Base-by-base conservation (phyloP, 2,797 vertebrate species). In the Lutjanus argentimaculatus region DNA sequence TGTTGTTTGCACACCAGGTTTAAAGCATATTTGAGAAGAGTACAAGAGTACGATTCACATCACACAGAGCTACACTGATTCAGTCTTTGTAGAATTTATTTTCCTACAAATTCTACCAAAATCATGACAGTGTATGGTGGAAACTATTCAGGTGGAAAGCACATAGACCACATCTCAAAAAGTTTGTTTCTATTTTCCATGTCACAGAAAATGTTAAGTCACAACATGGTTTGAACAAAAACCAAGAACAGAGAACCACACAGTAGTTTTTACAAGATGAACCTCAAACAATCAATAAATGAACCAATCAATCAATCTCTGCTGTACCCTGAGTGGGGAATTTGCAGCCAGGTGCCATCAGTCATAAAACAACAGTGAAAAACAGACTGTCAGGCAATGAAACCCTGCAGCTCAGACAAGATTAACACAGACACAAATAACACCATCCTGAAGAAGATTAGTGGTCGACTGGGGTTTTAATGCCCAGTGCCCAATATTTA, bases 351-450 rank as follows among this genome's bases (percentile, higher is more conserved):
- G 15, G 17, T 30, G 2, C 58, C n/a, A 48, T 22, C n/a, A 46
- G 13, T 52, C 42, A 65, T 22, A 46, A 21, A 55, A 46, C 13
- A 45, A 6, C 40, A 67, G n/a, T 25, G 55, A 53, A 42, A 71
- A 66, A 8, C 12, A 59, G 51, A 61, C 1, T 36, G 30, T 53
- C 13, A 46, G 7, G 1, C 1, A 49, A 45, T 3, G 16, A 46
- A n/a, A 70, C 19, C 70, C 59, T 57, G 14, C n/a, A 63, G 21
- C 43, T 40, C 8, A 67, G 36, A 71, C 25, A 17, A 57, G n/a
- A 76, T 45, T 10, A 19, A 42, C 40, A 68, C 36, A 52, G 13
- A 25, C 40, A 69, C 45, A 80, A 48, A 53, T 36, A n/a, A 12
- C 17, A 45, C 13, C 30, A 36, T 25, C 16, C 16, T 52, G 9